Evolutionary conservation across 2,888 invertebrate genomes (phyloP), one percentile per base, ranked within the genome.

Genomic region (Parnassius mnemosyne): DNA sequence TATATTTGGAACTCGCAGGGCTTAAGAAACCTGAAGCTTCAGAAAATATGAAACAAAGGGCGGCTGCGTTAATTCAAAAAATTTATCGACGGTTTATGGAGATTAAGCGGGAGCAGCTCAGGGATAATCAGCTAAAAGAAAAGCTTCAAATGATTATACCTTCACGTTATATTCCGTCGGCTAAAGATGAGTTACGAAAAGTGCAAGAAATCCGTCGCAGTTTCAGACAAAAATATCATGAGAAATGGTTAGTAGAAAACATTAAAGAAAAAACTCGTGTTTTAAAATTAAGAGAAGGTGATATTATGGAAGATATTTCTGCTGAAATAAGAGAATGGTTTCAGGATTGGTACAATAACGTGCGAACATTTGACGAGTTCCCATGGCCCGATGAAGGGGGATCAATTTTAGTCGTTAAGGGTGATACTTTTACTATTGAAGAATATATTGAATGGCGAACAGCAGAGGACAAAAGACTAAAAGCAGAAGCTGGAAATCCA

Each of bases 291-390:
- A 81, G 92, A 55, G 88, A 91, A 71, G 93, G 93, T 7, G 88
- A 93, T 47, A 88, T 96, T 67, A 93, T 95, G 84, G 96, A 96
- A 75, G 94, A 95, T 70, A 95, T 96, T 78, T 93, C 94, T 49
- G 94, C 93, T 66, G 96, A 96, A 87, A 93, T 97, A 62, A 90
- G 95, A 63, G 93, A 94, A 73, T 96, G 96, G 96, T 94, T 95
- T 75, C 78, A 90, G 54, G 86, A 93, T 60, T 96, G 95, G 94
- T 91, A 95, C 82, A 79, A 81, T 50, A 78, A 80, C 63, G 79
- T 89, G 1, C 88, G 89, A 41, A 82, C 89, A 55, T 96, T 96
- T 76, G 96, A 96, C 65, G 94, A 94, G 67, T 95, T 93, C 77
- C 96, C 97, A 55, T 93, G 93, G 65, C 93, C 93, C 46, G 93